Evolutionary conservation across 2,797 vertebrate genomes (phyloP), one percentile per base, ranked within the genome.

Genomic region (Poliocrania exsul): DNA sequence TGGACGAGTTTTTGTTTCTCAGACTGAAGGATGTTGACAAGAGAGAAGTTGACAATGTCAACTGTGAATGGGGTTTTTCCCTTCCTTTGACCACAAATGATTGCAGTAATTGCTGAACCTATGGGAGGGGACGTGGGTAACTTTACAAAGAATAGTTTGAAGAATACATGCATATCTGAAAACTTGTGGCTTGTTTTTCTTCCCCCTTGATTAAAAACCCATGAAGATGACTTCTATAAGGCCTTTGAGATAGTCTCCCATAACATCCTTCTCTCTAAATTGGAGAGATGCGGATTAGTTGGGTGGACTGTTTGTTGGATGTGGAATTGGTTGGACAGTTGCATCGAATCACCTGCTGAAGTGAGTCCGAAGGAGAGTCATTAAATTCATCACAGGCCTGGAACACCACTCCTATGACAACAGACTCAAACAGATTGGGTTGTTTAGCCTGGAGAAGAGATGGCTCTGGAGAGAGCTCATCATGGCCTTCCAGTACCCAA

Each of bases 181-280:
- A 83, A 88, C 5, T 51, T 75, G 21, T 0, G 0, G 9, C 19
- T 61, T 75, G 2, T 2, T 21, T 31, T 54, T n/a, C 16, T 9
- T 5, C 5, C 21, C 26, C 19, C 37, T 57, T 37, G 11, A 70
- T 89, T 70, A 77, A 86, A 86, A 83, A 54, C 24, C 7, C 24
- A 9, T 12, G 16, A 79, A 57, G 13, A 86, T 4, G 3, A 58
- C 8, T 82, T 88, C 15, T 33, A 2, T 37, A 66, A 62, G 35
- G 38, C 10, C 28, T 62, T 40, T 35, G n/a, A 83, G 35, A 86
- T 0, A 2, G 19, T 31, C 10, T 14, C 20, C 14, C 33, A 37
- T 16, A 83, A 49, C 8, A 75, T 16, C 24, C 20, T 85, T 42
- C 35, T 71, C 71, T 79, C 53, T 58, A 10, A 71, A 62, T 1